A percentile compares a stretch with the other conserved stretches of the same genome.
Conservation (phyloP, 2,113 vertebrate species). For the Urocitellus parryii region DNA sequence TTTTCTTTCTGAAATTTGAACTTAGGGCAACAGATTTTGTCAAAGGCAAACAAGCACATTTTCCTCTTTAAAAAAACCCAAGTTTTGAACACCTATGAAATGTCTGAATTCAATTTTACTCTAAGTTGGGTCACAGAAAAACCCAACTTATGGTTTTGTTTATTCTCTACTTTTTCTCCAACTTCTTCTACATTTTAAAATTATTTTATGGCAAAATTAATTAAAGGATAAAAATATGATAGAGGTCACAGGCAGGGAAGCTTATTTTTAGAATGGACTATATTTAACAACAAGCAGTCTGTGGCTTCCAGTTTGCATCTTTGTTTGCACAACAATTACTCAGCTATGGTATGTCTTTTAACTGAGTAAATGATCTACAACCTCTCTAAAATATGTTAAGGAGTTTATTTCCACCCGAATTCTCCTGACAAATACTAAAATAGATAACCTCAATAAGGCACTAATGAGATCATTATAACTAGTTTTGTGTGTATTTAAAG, state of each 20-base stretch:
- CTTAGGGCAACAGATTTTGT: conserved; percentile 35
- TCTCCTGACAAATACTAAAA: conserved; percentile 78
- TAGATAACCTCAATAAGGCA: conserved; percentile 75
- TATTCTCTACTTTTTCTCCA: conserved; percentile 19
- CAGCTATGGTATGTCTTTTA: conserved; percentile 65
- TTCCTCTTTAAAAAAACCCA: conserved; percentile 31
- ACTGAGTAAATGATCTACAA: conserved; percentile 65
- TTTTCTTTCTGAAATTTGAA: conserved; percentile 17
- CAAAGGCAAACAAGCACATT: conserved; percentile 40
- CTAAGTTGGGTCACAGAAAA: neutral
- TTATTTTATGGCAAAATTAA: neutral
- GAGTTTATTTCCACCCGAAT: conserved; percentile 76
- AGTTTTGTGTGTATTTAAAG: conserved; percentile 81
- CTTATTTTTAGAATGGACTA: neutral
- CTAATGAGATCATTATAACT: conserved; percentile 80
- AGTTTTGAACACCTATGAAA: conserved; percentile 44
- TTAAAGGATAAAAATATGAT: conserved; percentile 8
- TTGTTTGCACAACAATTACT: conserved; percentile 76
- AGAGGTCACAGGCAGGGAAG: neutral
- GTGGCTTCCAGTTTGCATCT: neutral
- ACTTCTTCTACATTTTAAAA: conserved; percentile 27
- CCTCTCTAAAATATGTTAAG: conserved; percentile 62
- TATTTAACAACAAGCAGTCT: conserved; percentile 33
- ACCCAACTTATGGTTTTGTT: neutral
- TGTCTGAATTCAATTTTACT: neutral